Evolutionary conservation across 2,888 invertebrate genomes (phyloP).

Genomic region (Tetragonisca angustula): DNA sequence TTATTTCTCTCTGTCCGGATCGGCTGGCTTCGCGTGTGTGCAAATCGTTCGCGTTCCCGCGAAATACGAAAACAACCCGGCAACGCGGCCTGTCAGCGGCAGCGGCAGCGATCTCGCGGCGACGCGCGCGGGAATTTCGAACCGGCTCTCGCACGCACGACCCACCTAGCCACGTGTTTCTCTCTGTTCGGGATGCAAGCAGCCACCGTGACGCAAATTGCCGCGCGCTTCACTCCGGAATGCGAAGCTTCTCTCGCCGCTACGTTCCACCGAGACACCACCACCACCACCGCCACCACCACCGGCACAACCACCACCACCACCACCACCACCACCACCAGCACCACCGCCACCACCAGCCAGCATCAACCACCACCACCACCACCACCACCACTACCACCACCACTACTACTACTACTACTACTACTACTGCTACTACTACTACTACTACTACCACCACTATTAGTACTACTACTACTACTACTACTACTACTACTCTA

Average conservation of each 20-base stretch:
- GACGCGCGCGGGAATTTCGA: conserved; percentile 60
- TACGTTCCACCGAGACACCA: conserved; percentile 42
- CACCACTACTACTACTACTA: conserved; percentile 7
- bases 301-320: conserved; percentile 2
- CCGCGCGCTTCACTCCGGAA: conserved; percentile 57
- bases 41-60: conserved; percentile 48
- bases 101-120: conserved; percentile 24
- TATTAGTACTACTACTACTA: not conserved
- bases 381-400: not conserved
- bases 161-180: conserved; percentile 60
- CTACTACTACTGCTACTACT: not conserved
- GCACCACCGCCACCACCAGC: conserved; percentile 2
- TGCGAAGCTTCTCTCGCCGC: conserved; percentile 50
- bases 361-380: conserved; percentile 1
- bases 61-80: conserved; percentile 50
- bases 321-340: not conserved
- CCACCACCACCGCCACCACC: conserved; percentile 22
- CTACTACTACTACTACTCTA: not conserved
- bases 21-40: conserved; percentile 4
- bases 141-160: conserved; percentile 44
- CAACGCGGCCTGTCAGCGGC: conserved; percentile 5
- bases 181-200: conserved; percentile 57
- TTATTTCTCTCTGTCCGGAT: not conserved
- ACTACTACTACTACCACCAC: conserved; percentile 25
- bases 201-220: conserved; percentile 61